Evolutionary conservation across 2,797 vertebrate genomes (phyloP).

Genomic region (Anguilla megastoma): DNA sequence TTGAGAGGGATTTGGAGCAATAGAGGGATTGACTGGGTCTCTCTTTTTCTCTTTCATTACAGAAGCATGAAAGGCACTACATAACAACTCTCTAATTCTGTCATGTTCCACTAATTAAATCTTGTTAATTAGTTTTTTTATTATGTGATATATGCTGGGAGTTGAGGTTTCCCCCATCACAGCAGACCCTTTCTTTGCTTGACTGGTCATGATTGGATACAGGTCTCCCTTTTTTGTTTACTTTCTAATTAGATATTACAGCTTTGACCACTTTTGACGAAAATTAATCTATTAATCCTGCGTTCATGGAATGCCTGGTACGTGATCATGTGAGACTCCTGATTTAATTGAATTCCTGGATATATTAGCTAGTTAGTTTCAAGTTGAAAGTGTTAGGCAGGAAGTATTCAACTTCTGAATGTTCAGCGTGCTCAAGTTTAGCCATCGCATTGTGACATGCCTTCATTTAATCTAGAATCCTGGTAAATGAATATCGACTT

Average conservation of each 20-base stretch:
- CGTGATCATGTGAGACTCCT: constrained; percentile 71
- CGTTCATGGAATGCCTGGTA: constrained; percentile 66
- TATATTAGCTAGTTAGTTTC: constrained; percentile 47
- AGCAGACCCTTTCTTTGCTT: constrained; percentile 61
- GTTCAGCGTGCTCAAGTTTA: constrained; percentile 47
- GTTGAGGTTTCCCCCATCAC: constrained; percentile 58
- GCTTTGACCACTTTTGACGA: constrained; percentile 65
- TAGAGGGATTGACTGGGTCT: constrained; percentile 51
- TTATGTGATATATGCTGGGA: constrained; percentile 62
- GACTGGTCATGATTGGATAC: constrained; percentile 68
- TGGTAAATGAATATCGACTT: background rate
- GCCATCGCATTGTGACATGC: background rate
- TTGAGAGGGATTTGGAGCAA: constrained; percentile 13
- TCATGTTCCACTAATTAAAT: constrained; percentile 77
- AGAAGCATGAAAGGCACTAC: constrained; percentile 71
- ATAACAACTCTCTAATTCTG: constrained; percentile 64
- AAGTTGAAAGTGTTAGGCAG: constrained; percentile 62
- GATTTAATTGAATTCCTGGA: constrained; percentile 71
- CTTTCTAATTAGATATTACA: constrained; percentile 75
- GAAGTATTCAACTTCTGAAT: constrained; percentile 68
- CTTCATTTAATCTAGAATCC: background rate
- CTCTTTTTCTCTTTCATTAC: constrained; percentile 60
- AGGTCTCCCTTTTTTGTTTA: constrained; percentile 63
- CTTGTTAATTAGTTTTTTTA: constrained; percentile 75
- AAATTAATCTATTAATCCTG: constrained; percentile 69